A percentile compares a stretch with the other conserved stretches of the same genome.
Conservation (phyloP, 2,888 invertebrate species). For the Leucania comma region DNA sequence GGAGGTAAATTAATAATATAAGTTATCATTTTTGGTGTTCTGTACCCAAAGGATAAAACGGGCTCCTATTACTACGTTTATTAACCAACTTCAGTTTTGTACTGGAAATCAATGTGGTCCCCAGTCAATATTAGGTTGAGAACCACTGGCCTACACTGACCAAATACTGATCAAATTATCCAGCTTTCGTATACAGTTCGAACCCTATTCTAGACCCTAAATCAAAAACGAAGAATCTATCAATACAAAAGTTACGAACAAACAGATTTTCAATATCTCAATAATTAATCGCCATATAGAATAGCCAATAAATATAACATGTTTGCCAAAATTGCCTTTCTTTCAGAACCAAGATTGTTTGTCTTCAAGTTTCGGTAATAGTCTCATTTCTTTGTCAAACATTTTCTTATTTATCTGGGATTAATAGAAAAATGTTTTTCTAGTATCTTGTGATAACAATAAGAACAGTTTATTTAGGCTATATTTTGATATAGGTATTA, state of each 20-base stretch:
- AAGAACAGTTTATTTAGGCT: constrained; percentile 1
- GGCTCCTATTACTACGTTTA: no score
- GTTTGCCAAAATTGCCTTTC: constrained; percentile 51
- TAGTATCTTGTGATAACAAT: constrained; percentile 26
- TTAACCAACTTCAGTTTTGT: no score
- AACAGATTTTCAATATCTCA: constrained; percentile 46
- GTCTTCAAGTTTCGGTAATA: constrained; percentile 51
- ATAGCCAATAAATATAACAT: constrained; percentile 29
- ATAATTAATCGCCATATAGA: constrained; percentile 28
- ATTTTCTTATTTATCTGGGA: constrained; percentile 43
- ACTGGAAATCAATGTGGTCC: no score
- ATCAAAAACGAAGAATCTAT: not conserved
- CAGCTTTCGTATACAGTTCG: no score
- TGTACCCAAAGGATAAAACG: no score
- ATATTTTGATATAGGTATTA: not conserved
- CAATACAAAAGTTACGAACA: constrained; percentile 24
- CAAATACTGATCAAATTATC: no score
- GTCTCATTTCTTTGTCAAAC: constrained; percentile 54
- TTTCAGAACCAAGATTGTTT: constrained; percentile 49
- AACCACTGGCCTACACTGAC: no score
- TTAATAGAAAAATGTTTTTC: constrained; percentile 55
- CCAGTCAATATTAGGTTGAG: no score
- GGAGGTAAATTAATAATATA: no score
- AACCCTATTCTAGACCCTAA: not conserved
- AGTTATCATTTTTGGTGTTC: no score